These are phyloP conservation scores for Mustela erminea DNA, from an alignment of 2,797 vertebrate species.

Conservation along the genomic window DNA sequence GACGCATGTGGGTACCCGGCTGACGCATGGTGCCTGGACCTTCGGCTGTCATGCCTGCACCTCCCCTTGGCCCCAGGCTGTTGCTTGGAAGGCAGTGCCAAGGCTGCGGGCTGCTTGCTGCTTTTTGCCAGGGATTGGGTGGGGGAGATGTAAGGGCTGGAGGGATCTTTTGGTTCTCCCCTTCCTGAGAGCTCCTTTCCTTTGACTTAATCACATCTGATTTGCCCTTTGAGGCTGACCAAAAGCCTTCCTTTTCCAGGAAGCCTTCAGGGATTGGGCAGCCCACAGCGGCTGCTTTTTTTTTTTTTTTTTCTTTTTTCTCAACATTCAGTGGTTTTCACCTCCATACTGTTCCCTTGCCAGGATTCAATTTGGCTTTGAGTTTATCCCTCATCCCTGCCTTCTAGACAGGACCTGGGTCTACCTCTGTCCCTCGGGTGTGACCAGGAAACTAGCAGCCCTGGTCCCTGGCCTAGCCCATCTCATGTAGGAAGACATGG, in stretches of 20 bases:
- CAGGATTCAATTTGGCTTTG: neutral
- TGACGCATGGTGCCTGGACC: neutral
- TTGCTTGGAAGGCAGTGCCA: constrained; percentile 19
- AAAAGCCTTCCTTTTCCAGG: constrained; percentile 25
- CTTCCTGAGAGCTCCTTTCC: neutral
- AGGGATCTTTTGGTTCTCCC: neutral
- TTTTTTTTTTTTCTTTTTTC: neutral
- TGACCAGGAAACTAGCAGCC: neutral
- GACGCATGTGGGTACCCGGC: constrained; percentile 3
- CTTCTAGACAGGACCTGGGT: neutral
- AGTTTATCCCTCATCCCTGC: neutral
- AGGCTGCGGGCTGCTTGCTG: neutral
- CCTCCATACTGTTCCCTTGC: neutral
- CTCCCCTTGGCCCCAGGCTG: constrained; percentile 3
- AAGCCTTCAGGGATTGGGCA: neutral
- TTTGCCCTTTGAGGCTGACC: neutral
- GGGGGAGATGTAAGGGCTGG: neutral
- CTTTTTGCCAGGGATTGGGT: neutral
- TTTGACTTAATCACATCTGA: neutral
- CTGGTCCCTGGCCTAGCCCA: neutral
- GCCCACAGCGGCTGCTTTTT: neutral
- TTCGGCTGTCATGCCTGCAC: neutral
- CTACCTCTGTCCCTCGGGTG: neutral
- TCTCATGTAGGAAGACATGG: neutral
- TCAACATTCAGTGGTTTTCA: neutral